phyloP scores from a whole-genome alignment of 2,888 invertebrate species.

The Rhingia rostrata region DNA sequence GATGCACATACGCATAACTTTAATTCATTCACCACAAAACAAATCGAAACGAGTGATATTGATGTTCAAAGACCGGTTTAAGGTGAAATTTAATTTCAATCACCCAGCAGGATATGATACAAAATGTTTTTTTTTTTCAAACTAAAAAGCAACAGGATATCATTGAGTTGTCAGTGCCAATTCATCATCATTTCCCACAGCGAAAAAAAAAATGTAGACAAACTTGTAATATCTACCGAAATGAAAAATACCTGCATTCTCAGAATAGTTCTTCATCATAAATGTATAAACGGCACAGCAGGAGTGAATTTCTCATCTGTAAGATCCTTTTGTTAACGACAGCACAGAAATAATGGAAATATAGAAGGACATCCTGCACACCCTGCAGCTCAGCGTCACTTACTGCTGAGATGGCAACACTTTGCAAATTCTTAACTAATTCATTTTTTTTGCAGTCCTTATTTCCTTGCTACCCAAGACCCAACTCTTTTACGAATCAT shows the following conservation, averaged over 20 bases:
- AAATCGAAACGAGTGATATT: no score
- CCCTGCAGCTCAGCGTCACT: not conserved
- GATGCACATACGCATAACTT: no score
- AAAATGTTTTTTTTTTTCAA: no score
- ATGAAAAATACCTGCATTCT: slow-evolving; percentile 50
- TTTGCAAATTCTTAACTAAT: slow-evolving; percentile 58
- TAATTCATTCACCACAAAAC: no score
- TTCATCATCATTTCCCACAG: no score
- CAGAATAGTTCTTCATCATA: slow-evolving; percentile 15
- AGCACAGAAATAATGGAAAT: slow-evolving; percentile 25
- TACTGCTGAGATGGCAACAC: slow-evolving; percentile 32
- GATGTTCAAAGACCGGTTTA: no score
- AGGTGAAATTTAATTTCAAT: no score
- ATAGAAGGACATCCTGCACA: slow-evolving; percentile 9
- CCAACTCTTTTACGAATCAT: slow-evolving; percentile 39
- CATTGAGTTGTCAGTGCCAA: no score
- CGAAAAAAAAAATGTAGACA: slow-evolving; percentile 5
- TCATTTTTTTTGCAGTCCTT: slow-evolving; percentile 31
- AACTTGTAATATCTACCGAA: slow-evolving; percentile 18
- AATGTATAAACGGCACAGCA: not conserved
- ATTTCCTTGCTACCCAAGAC: not conserved
- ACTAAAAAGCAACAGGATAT: no score
- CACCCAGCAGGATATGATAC: no score
- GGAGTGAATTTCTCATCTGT: slow-evolving; percentile 11
- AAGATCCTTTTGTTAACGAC: slow-evolving; percentile 26